phyloP scores from a whole-genome alignment of 2,888 invertebrate species.

The Leptinotarsa tumamoca region DNA sequence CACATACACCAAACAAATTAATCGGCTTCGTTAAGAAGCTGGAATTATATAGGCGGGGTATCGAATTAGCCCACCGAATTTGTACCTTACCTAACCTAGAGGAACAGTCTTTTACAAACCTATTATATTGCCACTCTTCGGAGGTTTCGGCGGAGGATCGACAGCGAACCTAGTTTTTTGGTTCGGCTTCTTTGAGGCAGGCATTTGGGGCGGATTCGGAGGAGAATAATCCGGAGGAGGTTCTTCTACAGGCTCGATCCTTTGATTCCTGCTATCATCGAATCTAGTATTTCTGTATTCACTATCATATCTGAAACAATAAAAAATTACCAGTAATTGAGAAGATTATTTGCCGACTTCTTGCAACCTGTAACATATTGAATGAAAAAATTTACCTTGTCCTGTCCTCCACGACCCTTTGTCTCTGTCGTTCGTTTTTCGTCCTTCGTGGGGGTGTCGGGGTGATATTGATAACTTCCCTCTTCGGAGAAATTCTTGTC shows the following conservation, averaged over 20 bases:
- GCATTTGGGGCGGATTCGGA: conserved; percentile 64
- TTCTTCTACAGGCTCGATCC: conserved; percentile 66
- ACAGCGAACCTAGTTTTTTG: conserved; percentile 80
- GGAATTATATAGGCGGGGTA: too few relatives aligned
- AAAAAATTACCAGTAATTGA: neutral
- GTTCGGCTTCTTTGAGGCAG: conserved; percentile 68
- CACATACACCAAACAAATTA: too few relatives aligned
- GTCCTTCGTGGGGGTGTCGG: conserved; percentile 77
- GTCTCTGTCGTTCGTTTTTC: conserved; percentile 64
- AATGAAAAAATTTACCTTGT: conserved; percentile 60
- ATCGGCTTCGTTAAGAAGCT: too few relatives aligned
- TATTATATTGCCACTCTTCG: conserved; percentile 65
- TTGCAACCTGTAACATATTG: too few relatives aligned
- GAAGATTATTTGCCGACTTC: neutral
- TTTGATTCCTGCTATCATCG: conserved; percentile 60
- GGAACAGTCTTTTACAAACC: conserved; percentile 53
- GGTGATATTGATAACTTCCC: conserved; percentile 62
- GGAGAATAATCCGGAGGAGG: conserved; percentile 82
- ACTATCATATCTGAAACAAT: conserved; percentile 50
- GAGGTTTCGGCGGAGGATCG: conserved; percentile 61
- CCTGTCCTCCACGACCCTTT: conserved; percentile 64
- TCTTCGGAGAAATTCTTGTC: conserved; percentile 51
- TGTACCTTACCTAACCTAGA: neutral
- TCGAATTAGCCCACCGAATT: too few relatives aligned
- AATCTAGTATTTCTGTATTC: conserved; percentile 41